These are phyloP conservation scores for Nerophis lumbriciformis DNA, from an alignment of 2,113 vertebrate genomes.

Conservation along the genomic window DNA sequence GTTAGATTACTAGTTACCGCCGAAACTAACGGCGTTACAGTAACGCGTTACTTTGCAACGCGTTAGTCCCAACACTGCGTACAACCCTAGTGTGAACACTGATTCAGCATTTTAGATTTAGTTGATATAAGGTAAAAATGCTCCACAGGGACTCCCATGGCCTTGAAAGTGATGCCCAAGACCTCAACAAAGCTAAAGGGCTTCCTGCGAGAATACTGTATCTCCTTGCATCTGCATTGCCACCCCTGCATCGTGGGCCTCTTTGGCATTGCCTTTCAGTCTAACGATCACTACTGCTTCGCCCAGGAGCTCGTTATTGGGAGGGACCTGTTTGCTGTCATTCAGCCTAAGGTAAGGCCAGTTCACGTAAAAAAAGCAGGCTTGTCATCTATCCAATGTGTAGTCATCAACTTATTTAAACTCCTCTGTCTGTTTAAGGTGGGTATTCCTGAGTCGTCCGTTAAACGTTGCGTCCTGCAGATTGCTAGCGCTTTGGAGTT, in stretches of 20 bases:
- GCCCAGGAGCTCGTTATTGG: slow-evolving; percentile 84
- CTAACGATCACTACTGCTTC: slow-evolving; percentile 83
- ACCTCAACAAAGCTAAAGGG: slow-evolving; percentile 82
- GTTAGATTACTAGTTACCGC: too few species aligned
- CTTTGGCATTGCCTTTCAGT: slow-evolving; percentile 89
- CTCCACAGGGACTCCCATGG: slow-evolving; percentile 83
- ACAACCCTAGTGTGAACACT: too few species aligned
- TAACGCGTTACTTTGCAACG: too few species aligned
- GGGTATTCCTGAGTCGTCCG: slow-evolving; percentile 77
- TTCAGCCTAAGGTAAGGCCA: slow-evolving; percentile 81
- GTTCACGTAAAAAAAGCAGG: neutral
- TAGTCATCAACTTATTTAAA: neutral
- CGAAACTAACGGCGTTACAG: too few species aligned
- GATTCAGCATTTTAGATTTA: too few species aligned
- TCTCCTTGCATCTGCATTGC: slow-evolving; percentile 81
- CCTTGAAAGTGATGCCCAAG: slow-evolving; percentile 90
- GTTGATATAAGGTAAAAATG: neutral
- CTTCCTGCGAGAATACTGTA: slow-evolving; percentile 92
- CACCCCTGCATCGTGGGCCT: slow-evolving; percentile 84
- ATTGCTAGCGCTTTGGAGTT: slow-evolving; percentile 84
- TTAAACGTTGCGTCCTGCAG: slow-evolving; percentile 82
- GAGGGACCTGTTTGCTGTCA: slow-evolving; percentile 87
- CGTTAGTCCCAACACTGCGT: too few species aligned
- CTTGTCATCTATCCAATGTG: neutral
- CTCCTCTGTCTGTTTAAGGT: slow-evolving; percentile 63